Base-by-base conservation (phyloP, 2,113 vertebrate species). In the Lates calcarifer region DNA sequence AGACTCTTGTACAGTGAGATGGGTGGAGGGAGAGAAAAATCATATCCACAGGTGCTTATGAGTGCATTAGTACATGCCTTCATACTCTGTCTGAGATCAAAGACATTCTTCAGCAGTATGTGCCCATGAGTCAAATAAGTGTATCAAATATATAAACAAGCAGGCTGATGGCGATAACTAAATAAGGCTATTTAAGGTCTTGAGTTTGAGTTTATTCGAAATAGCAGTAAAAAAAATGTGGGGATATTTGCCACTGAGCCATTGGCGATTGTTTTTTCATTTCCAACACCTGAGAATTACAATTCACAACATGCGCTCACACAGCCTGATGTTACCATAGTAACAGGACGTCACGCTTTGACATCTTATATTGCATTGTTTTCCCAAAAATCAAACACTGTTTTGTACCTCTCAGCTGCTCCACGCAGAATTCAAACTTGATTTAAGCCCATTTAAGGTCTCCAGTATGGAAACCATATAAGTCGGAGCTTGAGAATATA, bases 271-370 rank as follows among this genome's bases (percentile, higher is more conserved):
- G 47, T 51, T 28, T 35, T 62, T 70, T 67, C 17, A 47, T 63
- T 41, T 84, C 24, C 1, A 1, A 65, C 64, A 56, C 41, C 47
- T 58, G 45, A 73, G 53, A 82, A 86, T 86, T 82, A 49, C 45
- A 35, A 88, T 91, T 91, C 83, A 73, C 57, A 33, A 53, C 74
- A 17, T 62, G 76, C 12, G 3, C 62, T 63, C 20, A 4, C 63
- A 24, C 67, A 53, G 83, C 63, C 82, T 66, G n/a, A 57, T 22
- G 87, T 89, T 76, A 41, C 83, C 81, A 87, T 79, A 17, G 90
- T 31, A 73, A 89, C 87, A 28, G 62, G 86, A 79, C 29, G 63
- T 74, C 35, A 22, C 53, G 78, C 24, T 47, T 37, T 43, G 53
- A 75, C 51, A 71, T 69, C 13, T 24, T 31, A 31, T 17, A 53